A percentile compares a stretch with the other conserved stretches of the same genome.
Conservation (phyloP, 2,888 invertebrate species). For the Drosophila anomalata region DNA sequence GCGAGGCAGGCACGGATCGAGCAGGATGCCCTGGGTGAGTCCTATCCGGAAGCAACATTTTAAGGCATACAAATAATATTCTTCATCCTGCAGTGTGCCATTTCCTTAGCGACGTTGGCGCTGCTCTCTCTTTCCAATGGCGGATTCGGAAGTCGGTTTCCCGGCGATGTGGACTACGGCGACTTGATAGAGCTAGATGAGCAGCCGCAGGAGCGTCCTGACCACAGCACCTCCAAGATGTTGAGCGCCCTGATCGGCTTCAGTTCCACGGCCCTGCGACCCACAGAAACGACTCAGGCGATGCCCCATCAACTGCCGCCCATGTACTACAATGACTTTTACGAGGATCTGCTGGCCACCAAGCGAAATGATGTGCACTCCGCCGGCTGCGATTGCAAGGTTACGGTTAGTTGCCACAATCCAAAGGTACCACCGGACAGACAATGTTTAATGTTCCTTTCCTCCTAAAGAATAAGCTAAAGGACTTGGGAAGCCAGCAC, state of each 20-base stretch:
- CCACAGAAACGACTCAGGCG: constrained; percentile 42
- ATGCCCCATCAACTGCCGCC: constrained; percentile 60
- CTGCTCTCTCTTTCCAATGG: constrained; percentile 43
- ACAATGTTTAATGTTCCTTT: neutral
- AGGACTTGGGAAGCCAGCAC: constrained; percentile 80
- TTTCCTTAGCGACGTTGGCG: constrained; percentile 61
- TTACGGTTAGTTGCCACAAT: constrained; percentile 67
- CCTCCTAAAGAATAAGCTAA: constrained; percentile 74
- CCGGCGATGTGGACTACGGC: constrained; percentile 16
- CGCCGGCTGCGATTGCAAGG: constrained; percentile 82
- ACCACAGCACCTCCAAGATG: constrained; percentile 58
- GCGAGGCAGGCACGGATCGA: constrained; percentile 46
- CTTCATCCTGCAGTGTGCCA: constrained; percentile 44
- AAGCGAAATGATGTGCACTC: constrained; percentile 68
- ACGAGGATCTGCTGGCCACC: constrained; percentile 69
- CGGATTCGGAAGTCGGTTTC: constrained; percentile 36
- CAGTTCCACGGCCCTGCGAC: constrained; percentile 29
- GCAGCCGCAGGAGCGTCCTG: constrained; percentile 11
- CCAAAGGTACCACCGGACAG: neutral
- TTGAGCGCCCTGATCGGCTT: constrained; percentile 59
- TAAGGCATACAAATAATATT: too few relatives aligned
- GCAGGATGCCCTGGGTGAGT: constrained; percentile 73
- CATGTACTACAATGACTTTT: constrained; percentile 76
- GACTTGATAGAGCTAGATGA: constrained; percentile 18
- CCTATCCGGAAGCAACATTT: too few relatives aligned